Evolutionary conservation across 2,797 vertebrate genomes (phyloP), one percentile per base, ranked within the genome.

Genomic region (Lagocephalus sceleratus): DNA sequence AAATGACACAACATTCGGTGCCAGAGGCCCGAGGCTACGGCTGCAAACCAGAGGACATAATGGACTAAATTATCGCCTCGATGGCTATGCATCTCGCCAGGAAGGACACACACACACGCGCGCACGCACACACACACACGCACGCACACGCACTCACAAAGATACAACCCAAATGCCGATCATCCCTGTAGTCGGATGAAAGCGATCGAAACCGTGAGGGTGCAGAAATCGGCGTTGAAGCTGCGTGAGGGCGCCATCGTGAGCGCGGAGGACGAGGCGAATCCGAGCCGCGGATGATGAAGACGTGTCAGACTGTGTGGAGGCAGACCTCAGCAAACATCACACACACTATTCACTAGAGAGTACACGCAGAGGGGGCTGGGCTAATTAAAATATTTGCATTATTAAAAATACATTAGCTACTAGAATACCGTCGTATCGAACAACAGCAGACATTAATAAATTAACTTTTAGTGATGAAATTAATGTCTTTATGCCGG

Each of bases 1-100:
- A 92, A 93, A 94, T 90, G 93, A 94, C 93, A 91, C 87, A 72
- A 83, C 85, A 84, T 71, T 86, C 82, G 73, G 89, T 81, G 91
- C 90, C 90, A 86, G 86, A 84, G 90, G 92, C 93, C 93, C 61
- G 63, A 61, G 94, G 93, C 93, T 77, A 90, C 60, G 76, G 84
- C 90, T 73, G 84, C 83, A 88, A 86, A 86, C 87, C 84, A 74
- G 85, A 83, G 87, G 91, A 84, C 89, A 85, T 90, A 80, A 91
- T 82, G 87, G 90, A 88, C 92, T 91, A 89, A 90, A 92, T 89
- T 91, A 92, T 85, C 75, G 81, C 85, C 78, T 85, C 83, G 63
- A 86, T 82, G 82, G 88, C 85, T 80, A 77, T 83, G 84, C 81
- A 87, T 81, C 79, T 83, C 75, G 83, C 81, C 82, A 79, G 76